A percentile compares a stretch with the other conserved stretches of the same genome.
These are phyloP conservation scores for Hirundo rustica DNA, from an alignment of 2,797 vertebrate genomes.

Conservation along the genomic window DNA sequence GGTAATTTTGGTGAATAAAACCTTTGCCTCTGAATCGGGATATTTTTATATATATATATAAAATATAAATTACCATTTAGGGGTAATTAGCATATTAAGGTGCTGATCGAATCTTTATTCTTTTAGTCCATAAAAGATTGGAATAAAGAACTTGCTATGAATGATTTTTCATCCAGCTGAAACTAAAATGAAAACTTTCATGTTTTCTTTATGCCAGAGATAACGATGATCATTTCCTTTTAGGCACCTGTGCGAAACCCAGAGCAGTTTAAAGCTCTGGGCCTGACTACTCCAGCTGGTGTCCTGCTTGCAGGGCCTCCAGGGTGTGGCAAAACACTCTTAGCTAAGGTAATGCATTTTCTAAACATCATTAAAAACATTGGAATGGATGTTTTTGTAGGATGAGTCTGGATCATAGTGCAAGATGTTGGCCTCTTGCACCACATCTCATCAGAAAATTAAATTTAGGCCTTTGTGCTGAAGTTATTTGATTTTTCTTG, in stretches of 20 bases:
- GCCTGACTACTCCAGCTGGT: constrained; percentile 89
- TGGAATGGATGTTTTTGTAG: not conserved
- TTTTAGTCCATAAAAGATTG: not conserved
- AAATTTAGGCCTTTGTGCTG: not conserved
- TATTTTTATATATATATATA: not conserved
- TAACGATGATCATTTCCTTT: not conserved
- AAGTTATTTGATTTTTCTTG: not conserved
- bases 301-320: constrained; percentile 93
- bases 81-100: not conserved
- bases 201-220: not conserved
- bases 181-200: not conserved
- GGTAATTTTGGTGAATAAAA: not conserved
- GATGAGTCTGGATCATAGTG: not conserved
- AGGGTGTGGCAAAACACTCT: constrained; percentile 94
- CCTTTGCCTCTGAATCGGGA: not conserved
- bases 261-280: constrained; percentile 88
- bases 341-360: constrained; percentile 86
- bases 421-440: not conserved
- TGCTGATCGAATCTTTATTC: not conserved
- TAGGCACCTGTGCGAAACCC: constrained; percentile 91
- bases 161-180: not conserved
- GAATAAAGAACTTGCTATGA: not conserved
- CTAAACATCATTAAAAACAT: not conserved
- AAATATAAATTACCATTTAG: not conserved
- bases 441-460: not conserved